A percentile compares a stretch with the other conserved stretches of the same genome.
phyloP scores from a whole-genome alignment of 2,797 vertebrate species.

The Enteromius paludinosus region DNA sequence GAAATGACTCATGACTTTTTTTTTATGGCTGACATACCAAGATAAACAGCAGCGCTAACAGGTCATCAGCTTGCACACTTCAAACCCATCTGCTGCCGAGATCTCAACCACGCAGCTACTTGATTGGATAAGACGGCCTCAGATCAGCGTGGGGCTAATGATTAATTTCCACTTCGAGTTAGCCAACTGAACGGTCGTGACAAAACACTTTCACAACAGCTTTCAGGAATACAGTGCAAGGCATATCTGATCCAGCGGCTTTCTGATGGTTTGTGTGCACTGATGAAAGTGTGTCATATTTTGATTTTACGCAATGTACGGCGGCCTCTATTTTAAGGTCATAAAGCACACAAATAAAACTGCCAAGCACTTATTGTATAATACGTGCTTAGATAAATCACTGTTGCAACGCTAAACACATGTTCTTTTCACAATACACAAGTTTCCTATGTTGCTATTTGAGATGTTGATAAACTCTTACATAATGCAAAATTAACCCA shows the following conservation, averaged over 20 bases:
- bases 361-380: neutral
- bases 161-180: conserved; percentile 36
- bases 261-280: conserved; percentile 11
- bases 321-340: neutral
- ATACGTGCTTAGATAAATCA: neutral
- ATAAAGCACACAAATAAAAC: neutral
- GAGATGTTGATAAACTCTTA: neutral
- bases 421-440: neutral
- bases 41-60: conserved; percentile 52
- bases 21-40: conserved; percentile 48
- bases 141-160: conserved; percentile 37
- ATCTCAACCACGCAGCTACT: conserved; percentile 13
- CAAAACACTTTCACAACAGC: conserved; percentile 28
- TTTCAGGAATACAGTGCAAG: neutral
- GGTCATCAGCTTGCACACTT: conserved; percentile 26
- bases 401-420: neutral
- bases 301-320: neutral
- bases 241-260: conserved; percentile 8
- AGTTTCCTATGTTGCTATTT: neutral
- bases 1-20: conserved; percentile 52
- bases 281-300: neutral
- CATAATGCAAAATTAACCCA: neutral
- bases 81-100: conserved; percentile 15
- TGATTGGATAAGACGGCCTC: conserved; percentile 30
- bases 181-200: conserved; percentile 31